Conservation (phyloP, 2,888 invertebrate species). For the Drosophila neotestacea region DNA sequence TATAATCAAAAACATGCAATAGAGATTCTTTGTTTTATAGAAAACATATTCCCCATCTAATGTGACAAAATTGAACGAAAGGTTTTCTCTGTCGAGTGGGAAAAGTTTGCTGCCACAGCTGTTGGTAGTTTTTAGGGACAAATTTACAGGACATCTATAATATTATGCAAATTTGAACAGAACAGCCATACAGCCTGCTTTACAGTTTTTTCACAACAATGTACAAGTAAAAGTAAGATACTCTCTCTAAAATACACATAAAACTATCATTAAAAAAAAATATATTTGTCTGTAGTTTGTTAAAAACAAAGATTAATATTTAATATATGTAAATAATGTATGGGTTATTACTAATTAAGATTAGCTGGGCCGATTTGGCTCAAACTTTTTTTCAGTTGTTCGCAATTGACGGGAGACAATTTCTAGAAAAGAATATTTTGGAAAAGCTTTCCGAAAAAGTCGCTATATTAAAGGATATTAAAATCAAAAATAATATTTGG, state of each 20-base stretch:
- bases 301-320: no score
- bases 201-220: neutral
- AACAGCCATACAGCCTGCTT: neutral
- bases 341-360: no score
- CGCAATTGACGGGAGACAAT: no score
- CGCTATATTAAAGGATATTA: no score
- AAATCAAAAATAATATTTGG: no score
- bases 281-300: no score
- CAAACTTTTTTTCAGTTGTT: no score
- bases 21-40: neutral
- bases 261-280: neutral
- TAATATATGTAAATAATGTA: no score
- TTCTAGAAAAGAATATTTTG: no score
- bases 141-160: constrained; percentile 10
- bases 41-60: neutral
- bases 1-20: neutral
- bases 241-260: neutral
- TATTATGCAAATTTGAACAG: constrained; percentile 15
- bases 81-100: constrained; percentile 2
- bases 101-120: constrained; percentile 20
- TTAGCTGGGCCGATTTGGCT: no score
- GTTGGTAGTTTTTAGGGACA: constrained; percentile 4
- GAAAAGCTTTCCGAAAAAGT: no score
- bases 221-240: neutral
- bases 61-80: neutral